Percentiles rank a stretch among this genome's conserved stretches.
Conservation (phyloP, 2,797 vertebrate genomes). For the Pangasius sanitwongsei region DNA sequence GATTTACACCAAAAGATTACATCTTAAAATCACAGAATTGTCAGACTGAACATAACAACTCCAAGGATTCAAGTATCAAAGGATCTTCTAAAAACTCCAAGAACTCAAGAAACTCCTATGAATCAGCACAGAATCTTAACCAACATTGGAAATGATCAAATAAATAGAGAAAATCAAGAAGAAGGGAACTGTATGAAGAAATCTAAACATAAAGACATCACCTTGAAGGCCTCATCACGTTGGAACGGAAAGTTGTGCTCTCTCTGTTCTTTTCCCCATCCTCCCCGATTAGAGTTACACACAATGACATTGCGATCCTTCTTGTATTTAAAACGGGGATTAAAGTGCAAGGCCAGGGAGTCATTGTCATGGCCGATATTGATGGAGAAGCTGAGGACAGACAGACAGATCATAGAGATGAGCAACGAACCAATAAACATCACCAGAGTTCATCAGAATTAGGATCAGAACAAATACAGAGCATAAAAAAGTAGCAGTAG, state of each 20-base stretch:
- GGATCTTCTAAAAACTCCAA: not conserved
- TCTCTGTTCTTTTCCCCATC: slow-evolving; percentile 63
- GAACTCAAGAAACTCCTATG: not conserved
- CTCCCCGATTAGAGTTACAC: slow-evolving; percentile 66
- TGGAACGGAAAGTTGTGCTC: slow-evolving; percentile 65
- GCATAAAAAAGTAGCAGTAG: not conserved
- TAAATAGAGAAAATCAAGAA: not conserved
- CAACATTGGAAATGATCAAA: not conserved
- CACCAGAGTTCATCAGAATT: not conserved
- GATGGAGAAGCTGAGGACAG: slow-evolving; percentile 69
- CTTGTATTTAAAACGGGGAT: slow-evolving; percentile 66
- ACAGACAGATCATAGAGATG: not conserved
- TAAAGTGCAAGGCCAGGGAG: slow-evolving; percentile 75
- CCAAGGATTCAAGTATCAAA: not conserved
- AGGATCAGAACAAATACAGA: not conserved
- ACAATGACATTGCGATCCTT: slow-evolving; percentile 57
- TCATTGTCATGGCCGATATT: slow-evolving; percentile 71
- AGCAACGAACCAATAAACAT: not conserved
- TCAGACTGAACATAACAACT: not conserved
- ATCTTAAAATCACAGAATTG: not conserved
- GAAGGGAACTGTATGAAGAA: not conserved
- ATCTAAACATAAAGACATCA: slow-evolving; percentile 42
- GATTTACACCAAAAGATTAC: not conserved
- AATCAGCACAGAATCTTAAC: not conserved
- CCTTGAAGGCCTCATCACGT: slow-evolving; percentile 71